Percentiles rank a stretch among this genome's conserved stretches.
These are phyloP conservation scores for Ypsolopha sequella DNA, from an alignment of 2,888 invertebrate species.

Conservation along the genomic window DNA sequence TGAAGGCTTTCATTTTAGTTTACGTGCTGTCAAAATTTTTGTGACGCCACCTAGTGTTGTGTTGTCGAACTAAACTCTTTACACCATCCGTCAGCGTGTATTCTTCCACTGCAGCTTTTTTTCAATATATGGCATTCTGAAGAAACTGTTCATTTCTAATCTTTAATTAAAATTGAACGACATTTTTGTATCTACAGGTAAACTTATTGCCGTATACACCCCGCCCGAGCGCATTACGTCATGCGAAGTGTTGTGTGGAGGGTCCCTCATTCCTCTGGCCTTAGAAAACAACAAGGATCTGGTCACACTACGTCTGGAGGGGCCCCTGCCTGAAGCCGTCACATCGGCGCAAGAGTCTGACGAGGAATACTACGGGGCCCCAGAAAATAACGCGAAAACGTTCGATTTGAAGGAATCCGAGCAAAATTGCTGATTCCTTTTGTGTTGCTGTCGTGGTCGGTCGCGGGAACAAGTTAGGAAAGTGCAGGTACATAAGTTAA, in stretches of 20 bases:
- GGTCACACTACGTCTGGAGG: slow-evolving; percentile 73
- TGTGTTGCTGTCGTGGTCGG: background rate
- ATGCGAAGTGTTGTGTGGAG: slow-evolving; percentile 82
- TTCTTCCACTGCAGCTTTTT: too few relatives aligned
- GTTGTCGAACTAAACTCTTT: too few relatives aligned
- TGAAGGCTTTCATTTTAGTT: too few relatives aligned
- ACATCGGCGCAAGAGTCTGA: slow-evolving; percentile 34
- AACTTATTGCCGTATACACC: slow-evolving; percentile 83
- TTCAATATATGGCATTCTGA: too few relatives aligned
- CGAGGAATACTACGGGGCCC: slow-evolving; percentile 48
- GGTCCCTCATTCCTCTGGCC: slow-evolving; percentile 77
- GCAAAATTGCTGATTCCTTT: slow-evolving; percentile 33
- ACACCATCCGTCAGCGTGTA: too few relatives aligned
- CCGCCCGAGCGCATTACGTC: slow-evolving; percentile 80
- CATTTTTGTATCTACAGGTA: slow-evolving; percentile 65
- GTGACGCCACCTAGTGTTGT: too few relatives aligned
- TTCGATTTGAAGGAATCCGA: slow-evolving; percentile 69
- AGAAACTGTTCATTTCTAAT: too few relatives aligned
- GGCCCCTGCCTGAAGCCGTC: slow-evolving; percentile 43
- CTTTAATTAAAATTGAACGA: background rate
- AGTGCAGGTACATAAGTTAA: background rate
- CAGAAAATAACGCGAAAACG: slow-evolving; percentile 69
- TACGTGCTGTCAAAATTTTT: too few relatives aligned
- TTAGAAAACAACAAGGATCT: slow-evolving; percentile 75
- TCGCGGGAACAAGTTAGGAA: too few relatives aligned